Evolutionary conservation across 2,888 invertebrate genomes (phyloP), one percentile per base, ranked within the genome.

Genomic region (Acholoe squamosa): DNA sequence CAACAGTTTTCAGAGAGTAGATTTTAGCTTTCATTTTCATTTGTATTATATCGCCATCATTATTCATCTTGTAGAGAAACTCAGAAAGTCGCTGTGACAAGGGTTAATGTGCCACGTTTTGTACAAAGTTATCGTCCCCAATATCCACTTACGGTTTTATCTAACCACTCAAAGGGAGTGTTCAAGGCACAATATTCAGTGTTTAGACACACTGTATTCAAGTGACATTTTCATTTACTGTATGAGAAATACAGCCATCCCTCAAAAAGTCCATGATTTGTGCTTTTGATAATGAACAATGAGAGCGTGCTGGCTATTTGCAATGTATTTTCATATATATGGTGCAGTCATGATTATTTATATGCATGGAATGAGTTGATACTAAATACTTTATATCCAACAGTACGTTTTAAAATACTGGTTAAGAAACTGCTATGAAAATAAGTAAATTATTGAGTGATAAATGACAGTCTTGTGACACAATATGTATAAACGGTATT

Each of bases 241-340:
- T 61, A 7, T n/a, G 61, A 61, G 61, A 61, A 61, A 19, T 3
- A n/a, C 61, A 14, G 5, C 61, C n/a, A n/a, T 61, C 61, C n/a
- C 61, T 61, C 3, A 43, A 43, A 43, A 43, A 10, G 43, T 43
- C 43, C 43, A 19, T n/a, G 61, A 61, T 1, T 3, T n/a, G 61
- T 61, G 61, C 61, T 61, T 61, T 61, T 61, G 1, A 19, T 12
- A 19, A 61, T 61, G 3, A 61, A n/a, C n/a, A 61, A 61, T n/a
- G 61, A 61, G n/a, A 19, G 19, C 61, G 19, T 61, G 61, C 19
- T 61, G 16, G 76, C 31, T 28, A 80, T 43, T 43, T 80, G 80
- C 34, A 80, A 80, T 33, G 80, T 80, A 43, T 80, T 80, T 80
- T 43, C 33, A 33, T 80, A 25, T 80, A 76, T 76, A 76, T 76